phyloP scores from a whole-genome alignment of 2,888 invertebrate genomes.

The Chelonus formosanus region DNA sequence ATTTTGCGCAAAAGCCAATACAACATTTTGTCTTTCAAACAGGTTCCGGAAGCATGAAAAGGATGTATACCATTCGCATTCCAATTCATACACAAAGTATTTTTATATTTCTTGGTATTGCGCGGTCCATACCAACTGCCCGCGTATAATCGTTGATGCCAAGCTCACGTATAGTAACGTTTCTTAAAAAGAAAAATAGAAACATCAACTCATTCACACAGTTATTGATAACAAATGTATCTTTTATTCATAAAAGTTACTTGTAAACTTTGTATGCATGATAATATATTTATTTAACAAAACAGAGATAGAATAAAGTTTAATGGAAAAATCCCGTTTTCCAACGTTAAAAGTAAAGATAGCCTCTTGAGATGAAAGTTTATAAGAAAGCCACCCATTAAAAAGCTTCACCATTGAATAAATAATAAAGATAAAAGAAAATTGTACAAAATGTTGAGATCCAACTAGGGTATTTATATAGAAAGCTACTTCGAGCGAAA shows the following conservation, averaged over 20 bases:
- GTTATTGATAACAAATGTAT: too few relatives aligned
- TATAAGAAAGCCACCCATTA: constrained; percentile 29
- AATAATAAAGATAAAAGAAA: constrained; percentile 41
- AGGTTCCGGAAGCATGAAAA: constrained; percentile 28
- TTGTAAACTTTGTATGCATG: too few relatives aligned
- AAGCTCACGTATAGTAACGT: constrained; percentile 23
- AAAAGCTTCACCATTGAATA: constrained; percentile 40
- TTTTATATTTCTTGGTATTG: constrained; percentile 44
- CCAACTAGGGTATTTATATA: constrained; percentile 25
- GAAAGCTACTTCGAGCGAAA: not conserved
- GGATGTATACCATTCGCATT: constrained; percentile 24
- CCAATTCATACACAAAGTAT: constrained; percentile 33
- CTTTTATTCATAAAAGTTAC: too few relatives aligned
- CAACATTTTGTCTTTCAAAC: constrained; percentile 2
- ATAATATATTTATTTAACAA: not conserved
- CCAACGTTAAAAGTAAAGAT: not conserved
- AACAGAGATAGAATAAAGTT: not conserved
- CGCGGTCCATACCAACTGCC: constrained; percentile 27
- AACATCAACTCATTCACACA: too few relatives aligned
- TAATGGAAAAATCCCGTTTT: constrained; percentile 12
- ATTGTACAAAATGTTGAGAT: constrained; percentile 24
- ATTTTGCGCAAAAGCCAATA: not conserved
- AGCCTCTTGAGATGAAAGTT: constrained; percentile 31
- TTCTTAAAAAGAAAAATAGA: not conserved
- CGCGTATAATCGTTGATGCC: constrained; percentile 39